Conservation (phyloP, 2,797 vertebrate genomes). For the Peromyscus eremicus region DNA sequence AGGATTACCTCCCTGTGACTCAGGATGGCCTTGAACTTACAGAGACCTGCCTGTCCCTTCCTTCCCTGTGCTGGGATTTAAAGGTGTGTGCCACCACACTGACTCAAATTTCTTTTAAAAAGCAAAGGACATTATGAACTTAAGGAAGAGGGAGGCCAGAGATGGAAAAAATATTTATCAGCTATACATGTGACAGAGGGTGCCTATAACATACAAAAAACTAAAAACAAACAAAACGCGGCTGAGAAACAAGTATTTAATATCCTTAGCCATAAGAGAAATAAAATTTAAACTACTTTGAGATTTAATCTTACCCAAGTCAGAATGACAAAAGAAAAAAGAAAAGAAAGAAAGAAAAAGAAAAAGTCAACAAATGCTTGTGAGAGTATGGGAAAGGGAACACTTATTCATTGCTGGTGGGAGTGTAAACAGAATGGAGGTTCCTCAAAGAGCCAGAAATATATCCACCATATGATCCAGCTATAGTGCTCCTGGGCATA, state of each 20-base stretch:
- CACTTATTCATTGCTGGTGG: neutral
- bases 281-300: neutral
- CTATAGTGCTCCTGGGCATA: neutral
- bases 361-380: neutral
- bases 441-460: neutral
- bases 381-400: neutral
- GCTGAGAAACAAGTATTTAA: neutral
- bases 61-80: neutral
- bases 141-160: neutral
- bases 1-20: neutral
- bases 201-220: neutral
- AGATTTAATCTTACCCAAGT: neutral
- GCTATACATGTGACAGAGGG: neutral
- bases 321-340: neutral
- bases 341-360: neutral
- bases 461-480: neutral
- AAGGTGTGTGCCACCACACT: neutral
- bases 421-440: neutral
- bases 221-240: neutral
- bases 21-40: neutral
- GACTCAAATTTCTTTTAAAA: constrained; percentile 37
- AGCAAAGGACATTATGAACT: neutral
- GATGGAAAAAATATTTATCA: neutral
- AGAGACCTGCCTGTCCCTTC: neutral
- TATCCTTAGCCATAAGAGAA: neutral